Percentiles rank a stretch among this genome's conserved stretches.
Conservation (phyloP, 2,113 vertebrate genomes). For the Epinephelus lanceolatus region DNA sequence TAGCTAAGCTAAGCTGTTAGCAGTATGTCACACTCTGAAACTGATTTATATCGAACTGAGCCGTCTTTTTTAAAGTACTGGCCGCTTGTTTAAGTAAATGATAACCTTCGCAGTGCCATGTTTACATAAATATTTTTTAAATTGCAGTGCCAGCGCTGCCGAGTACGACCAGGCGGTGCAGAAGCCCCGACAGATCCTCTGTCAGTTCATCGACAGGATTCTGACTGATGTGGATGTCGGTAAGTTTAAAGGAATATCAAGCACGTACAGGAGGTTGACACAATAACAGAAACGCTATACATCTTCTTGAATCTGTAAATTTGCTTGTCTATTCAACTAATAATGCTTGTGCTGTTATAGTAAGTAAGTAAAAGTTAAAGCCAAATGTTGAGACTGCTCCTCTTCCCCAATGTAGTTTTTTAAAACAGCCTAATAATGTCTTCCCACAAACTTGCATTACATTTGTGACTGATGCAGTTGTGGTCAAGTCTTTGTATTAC, state of each 20-base stretch:
- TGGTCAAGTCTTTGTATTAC: too few species aligned
- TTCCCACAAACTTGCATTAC: too few species aligned
- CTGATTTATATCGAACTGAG: background rate
- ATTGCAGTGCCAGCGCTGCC: conserved; percentile 87
- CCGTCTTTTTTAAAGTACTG: background rate
- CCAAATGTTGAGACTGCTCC: too few species aligned
- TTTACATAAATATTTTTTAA: conserved; percentile 48
- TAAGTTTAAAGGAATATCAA: conserved; percentile 76
- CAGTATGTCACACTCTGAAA: background rate
- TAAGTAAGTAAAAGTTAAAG: too few species aligned
- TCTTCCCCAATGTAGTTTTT: too few species aligned
- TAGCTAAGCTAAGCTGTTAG: conserved; percentile 38
- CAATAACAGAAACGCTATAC: background rate
- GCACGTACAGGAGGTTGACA: background rate
- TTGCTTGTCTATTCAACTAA: too few species aligned
- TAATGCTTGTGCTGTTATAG: too few species aligned
- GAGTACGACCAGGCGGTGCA: conserved; percentile 92
- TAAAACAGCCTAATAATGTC: too few species aligned
- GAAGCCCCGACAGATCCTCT: conserved; percentile 97
- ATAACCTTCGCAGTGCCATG: accelerated
- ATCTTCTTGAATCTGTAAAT: background rate
- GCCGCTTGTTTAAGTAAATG: background rate
- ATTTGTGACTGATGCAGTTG: too few species aligned
- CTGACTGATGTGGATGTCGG: conserved; percentile 96
- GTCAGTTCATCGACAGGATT: conserved; percentile 97